Conservation (phyloP, 1,140 invertebrate genomes). For the Eubasilissa regina region DNA sequence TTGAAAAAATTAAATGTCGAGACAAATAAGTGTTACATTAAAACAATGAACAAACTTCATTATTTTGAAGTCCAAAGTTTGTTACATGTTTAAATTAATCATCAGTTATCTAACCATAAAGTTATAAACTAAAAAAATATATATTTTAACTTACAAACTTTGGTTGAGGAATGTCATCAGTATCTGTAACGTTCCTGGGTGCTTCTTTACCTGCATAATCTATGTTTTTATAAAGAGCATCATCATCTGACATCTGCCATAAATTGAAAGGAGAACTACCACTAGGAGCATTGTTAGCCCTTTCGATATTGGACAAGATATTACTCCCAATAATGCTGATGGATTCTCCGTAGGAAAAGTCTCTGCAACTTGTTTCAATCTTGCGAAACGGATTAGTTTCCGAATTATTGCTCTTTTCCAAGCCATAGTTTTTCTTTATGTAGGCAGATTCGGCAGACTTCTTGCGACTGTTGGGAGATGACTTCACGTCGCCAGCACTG, state of each 20-base stretch:
- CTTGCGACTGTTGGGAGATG: slow-evolving; percentile 7
- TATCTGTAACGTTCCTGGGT: neutral
- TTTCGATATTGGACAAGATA: slow-evolving; percentile 37
- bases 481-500: neutral
- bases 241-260: slow-evolving; percentile 38
- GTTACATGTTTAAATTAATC: no score
- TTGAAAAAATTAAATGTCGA: no score
- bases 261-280: neutral
- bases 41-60: no score
- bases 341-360: slow-evolving; percentile 41
- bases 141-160: slow-evolving; percentile 1
- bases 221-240: slow-evolving; percentile 2
- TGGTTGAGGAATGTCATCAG: neutral
- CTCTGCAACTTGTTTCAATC: slow-evolving; percentile 46
- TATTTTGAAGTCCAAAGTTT: no score
- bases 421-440: slow-evolving; percentile 23
- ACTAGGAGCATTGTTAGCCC: slow-evolving; percentile 1
- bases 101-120: no score
- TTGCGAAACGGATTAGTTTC: slow-evolving; percentile 20
- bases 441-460: slow-evolving; percentile 20
- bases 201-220: neutral
- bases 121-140: no score
- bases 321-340: slow-evolving; percentile 29
- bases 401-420: neutral
- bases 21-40: no score